Evolutionary conservation across 2,888 invertebrate genomes (phyloP).

Genomic region (Glaucopsyche alexis): DNA sequence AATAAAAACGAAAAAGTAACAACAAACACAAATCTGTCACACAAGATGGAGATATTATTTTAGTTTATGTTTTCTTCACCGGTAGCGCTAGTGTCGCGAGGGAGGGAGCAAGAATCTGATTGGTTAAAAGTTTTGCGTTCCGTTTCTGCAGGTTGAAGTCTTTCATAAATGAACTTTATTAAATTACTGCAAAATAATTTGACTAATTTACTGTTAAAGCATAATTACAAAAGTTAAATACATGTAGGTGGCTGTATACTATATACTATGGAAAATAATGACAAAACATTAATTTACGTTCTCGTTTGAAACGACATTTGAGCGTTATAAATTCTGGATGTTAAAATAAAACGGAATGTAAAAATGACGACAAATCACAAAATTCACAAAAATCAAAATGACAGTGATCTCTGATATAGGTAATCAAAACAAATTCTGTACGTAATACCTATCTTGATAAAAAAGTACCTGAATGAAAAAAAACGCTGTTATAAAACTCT

Average conservation of each 20-base stretch:
- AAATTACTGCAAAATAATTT: not conserved
- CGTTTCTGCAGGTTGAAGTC: slow-evolving; percentile 43
- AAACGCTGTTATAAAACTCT: slow-evolving; percentile 30
- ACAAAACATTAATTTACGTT: not conserved
- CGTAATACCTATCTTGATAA: slow-evolving; percentile 34
- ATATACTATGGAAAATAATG: not conserved
- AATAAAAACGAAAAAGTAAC: slow-evolving; percentile 70
- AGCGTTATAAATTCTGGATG: not conserved
- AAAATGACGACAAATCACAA: slow-evolving; percentile 44
- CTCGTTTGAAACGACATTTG: not conserved
- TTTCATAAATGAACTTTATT: slow-evolving; percentile 6
- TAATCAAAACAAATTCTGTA: slow-evolving; percentile 31
- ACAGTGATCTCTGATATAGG: slow-evolving; percentile 31
- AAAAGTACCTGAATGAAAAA: slow-evolving; percentile 28
- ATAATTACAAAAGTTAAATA: not conserved
- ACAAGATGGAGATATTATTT: slow-evolving; percentile 82
- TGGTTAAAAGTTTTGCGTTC: slow-evolving; percentile 58
- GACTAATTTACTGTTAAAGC: not conserved
- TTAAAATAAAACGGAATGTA: slow-evolving; percentile 50
- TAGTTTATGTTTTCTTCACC: slow-evolving; percentile 72
- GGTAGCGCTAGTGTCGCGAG: slow-evolving; percentile 64
- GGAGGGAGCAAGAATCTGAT: slow-evolving; percentile 57
- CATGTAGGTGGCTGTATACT: not conserved
- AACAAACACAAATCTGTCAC: slow-evolving; percentile 83
- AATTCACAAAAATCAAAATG: slow-evolving; percentile 44